phyloP scores from a whole-genome alignment of 1,140 invertebrate genomes.

The Megalopta genalis region DNA sequence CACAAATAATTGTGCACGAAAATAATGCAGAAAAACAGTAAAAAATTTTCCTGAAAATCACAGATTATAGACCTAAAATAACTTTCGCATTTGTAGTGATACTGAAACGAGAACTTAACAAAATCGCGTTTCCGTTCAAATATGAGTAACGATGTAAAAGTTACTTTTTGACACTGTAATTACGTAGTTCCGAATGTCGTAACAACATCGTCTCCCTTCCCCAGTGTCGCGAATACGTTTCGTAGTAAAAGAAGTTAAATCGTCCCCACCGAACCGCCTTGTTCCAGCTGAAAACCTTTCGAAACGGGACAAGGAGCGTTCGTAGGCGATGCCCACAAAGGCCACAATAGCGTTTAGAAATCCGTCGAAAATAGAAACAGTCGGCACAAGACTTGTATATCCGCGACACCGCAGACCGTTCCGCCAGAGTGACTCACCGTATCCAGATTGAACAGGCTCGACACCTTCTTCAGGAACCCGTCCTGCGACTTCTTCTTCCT shows the following conservation, averaged over 20 bases:
- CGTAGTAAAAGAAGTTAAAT: neutral
- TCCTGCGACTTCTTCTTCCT: slow-evolving; percentile 87
- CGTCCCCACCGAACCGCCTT: neutral
- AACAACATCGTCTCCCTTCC: no score
- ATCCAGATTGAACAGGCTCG: slow-evolving; percentile 91
- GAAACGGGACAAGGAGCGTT: neutral
- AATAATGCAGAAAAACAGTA: no score
- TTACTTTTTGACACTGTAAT: no score
- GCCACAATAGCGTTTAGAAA: neutral
- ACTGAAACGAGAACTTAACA: no score
- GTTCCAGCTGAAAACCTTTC: neutral
- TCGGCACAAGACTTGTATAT: slow-evolving; percentile 6
- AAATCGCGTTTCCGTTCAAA: no score
- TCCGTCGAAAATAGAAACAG: slow-evolving; percentile 4
- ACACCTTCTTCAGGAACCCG: slow-evolving; percentile 91
- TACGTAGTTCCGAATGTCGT: no score
- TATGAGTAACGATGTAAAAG: no score
- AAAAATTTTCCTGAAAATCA: no score
- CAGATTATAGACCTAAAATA: no score
- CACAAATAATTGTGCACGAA: no score
- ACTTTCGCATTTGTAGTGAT: no score
- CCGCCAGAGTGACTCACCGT: slow-evolving; percentile 83
- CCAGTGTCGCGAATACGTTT: neutral
- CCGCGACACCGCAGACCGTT: neutral
- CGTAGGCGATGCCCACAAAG: neutral